These are phyloP conservation scores for Tragelaphus buxtoni DNA, from an alignment of 2,113 vertebrate genomes.

Conservation along the genomic window DNA sequence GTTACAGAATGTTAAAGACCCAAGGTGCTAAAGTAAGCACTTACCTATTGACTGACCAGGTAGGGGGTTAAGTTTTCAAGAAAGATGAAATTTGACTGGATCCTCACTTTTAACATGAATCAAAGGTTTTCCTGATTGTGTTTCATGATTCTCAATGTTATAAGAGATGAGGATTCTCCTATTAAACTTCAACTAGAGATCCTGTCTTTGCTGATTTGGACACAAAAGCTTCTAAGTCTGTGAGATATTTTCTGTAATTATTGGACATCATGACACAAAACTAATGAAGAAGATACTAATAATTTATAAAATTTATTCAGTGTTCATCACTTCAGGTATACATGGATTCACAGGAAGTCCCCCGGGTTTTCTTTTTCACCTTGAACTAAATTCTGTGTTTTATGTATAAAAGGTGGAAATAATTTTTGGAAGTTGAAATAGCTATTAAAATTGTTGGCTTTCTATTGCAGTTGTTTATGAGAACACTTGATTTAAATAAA, in stretches of 20 bases:
- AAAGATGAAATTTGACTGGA: not conserved
- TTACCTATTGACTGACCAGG: not conserved
- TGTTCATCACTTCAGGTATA: not conserved
- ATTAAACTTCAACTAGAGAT: not conserved
- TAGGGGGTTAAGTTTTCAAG: not conserved
- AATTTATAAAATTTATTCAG: not conserved
- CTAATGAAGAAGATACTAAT: not conserved
- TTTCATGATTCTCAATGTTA: not conserved
- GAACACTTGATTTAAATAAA: not conserved
- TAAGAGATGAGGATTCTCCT: not conserved
- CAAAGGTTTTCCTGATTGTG: not conserved
- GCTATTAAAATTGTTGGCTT: not conserved
- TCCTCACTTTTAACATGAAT: not conserved
- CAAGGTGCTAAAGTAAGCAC: not conserved
- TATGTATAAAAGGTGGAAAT: not conserved
- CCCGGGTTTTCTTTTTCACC: not conserved
- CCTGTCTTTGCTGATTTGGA: not conserved
- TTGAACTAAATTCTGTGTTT: not conserved
- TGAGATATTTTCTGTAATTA: not conserved
- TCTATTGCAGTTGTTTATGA: not conserved
- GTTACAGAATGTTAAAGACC: not conserved
- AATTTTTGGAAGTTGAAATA: not conserved
- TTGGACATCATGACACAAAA: not conserved
- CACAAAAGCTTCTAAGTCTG: not conserved
- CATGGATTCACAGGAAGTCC: not conserved